Evolutionary conservation across 1,140 invertebrate genomes (phyloP), one percentile per base, ranked within the genome.

Genomic region (Cyclargus thomasi): DNA sequence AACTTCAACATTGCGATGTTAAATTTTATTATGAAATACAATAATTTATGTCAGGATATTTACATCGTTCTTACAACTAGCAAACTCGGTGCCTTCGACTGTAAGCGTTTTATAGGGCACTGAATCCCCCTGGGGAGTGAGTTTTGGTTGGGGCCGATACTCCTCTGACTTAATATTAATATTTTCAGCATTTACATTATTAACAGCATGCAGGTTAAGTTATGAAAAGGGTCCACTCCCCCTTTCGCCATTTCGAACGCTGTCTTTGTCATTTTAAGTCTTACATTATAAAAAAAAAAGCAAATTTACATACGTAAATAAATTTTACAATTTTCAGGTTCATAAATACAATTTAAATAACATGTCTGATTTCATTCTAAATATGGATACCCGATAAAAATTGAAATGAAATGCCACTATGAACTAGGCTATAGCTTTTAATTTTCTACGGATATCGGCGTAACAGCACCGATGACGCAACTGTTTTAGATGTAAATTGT

Each of bases 21-120:
- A 75, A 78, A 81, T 87, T 87, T 85, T 86, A 87, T 85, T 87
- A 85, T 77, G 85, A 85, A 87, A 83, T 86, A 84, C 84, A 86
- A 86, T 87, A 87, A 87, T 85, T 87, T 82, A 77, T 81, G 73
- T 80, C 80, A 79, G 80, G 78, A 87, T 87, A 87, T 87, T 85
- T 87, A 87, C 85, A 87, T 63, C 53, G 59, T 70, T 7, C 64
- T 77, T 80, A 76, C 70, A 74, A 39, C n/a, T 63, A 73, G 69
- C 71, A 62, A 70, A 70, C 39, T 68, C 39, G 67, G 62, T 77
- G 63, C 55, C 59, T 73, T 76, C 67, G 55, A 62, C 35, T 35
- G 53, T 7, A 39, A 47, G 14, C 39, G 14, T 11, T 14, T 47
- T 16, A 14, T 11, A 14, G 39, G 39, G 39, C 39, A 47, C 2